Evolutionary conservation across 53 echinoderm and acorn worm species (phyloP).

Genomic region (Pentamera pediparva): DNA sequence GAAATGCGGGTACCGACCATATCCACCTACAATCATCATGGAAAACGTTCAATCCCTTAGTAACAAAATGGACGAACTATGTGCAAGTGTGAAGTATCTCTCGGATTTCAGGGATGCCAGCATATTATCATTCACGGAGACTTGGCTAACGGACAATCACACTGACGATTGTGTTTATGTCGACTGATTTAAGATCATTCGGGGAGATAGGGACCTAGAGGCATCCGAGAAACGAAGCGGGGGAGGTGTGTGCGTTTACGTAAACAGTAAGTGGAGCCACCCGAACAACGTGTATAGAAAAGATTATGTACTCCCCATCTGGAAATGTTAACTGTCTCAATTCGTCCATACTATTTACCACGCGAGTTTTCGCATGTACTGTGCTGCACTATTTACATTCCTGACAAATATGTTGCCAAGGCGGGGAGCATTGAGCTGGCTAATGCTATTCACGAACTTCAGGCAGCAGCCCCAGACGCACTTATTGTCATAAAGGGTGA

Average conservation of each 20-base stretch:
- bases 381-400: neutral
- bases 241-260: neutral
- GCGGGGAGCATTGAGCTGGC: neutral
- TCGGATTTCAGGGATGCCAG: neutral
- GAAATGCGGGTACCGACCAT: slow-evolving; percentile 1
- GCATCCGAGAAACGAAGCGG: neutral
- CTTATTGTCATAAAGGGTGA: neutral
- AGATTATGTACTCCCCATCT: neutral
- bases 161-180: neutral
- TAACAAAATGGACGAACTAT: neutral
- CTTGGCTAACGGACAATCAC: neutral
- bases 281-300: neutral
- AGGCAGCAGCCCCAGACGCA: neutral
- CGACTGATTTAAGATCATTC: neutral
- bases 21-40: neutral
- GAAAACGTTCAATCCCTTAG: neutral
- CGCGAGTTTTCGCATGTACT: neutral
- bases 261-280: neutral
- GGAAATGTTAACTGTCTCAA: too few relatives aligned
- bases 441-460: neutral
- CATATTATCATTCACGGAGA: neutral
- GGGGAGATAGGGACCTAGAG: neutral
- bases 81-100: neutral
- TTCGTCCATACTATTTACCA: neutral
- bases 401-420: neutral